Conservation (phyloP, 2,888 invertebrate genomes). For the Euplagia quadripunctaria region DNA sequence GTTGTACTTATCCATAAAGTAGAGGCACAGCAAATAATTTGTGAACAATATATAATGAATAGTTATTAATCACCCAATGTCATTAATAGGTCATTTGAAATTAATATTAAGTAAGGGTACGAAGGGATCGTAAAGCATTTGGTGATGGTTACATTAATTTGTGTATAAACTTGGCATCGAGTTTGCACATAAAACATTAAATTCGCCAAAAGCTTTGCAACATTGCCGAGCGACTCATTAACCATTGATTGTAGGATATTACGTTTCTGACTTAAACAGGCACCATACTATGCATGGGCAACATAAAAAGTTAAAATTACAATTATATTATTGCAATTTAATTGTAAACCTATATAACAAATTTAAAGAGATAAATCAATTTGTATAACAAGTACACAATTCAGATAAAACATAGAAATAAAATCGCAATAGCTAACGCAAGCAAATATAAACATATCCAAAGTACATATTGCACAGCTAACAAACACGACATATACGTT, state of each 20-base stretch:
- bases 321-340: too few species aligned
- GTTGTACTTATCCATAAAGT: background rate
- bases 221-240: constrained; percentile 22
- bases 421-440: background rate
- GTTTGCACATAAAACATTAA: constrained; percentile 38
- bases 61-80: too few species aligned
- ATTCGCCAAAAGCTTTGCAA: constrained; percentile 44
- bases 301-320: too few species aligned
- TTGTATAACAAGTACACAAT: too few species aligned
- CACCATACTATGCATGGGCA: background rate
- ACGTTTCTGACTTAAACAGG: constrained; percentile 6
- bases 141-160: constrained; percentile 41
- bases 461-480: background rate
- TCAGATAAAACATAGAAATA: too few species aligned
- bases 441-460: background rate
- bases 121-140: constrained; percentile 31
- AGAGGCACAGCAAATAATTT: background rate
- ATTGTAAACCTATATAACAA: background rate
- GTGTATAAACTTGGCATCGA: constrained; percentile 25
- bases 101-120: constrained; percentile 26
- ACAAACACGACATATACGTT: background rate
- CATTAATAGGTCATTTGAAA: background rate
- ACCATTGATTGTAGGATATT: constrained; percentile 17
- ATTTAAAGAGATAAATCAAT: background rate
- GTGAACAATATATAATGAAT: background rate